Evolutionary conservation across 2,113 vertebrate species (phyloP), one percentile per base, ranked within the genome.

Genomic region (Caloenas nicobarica): DNA sequence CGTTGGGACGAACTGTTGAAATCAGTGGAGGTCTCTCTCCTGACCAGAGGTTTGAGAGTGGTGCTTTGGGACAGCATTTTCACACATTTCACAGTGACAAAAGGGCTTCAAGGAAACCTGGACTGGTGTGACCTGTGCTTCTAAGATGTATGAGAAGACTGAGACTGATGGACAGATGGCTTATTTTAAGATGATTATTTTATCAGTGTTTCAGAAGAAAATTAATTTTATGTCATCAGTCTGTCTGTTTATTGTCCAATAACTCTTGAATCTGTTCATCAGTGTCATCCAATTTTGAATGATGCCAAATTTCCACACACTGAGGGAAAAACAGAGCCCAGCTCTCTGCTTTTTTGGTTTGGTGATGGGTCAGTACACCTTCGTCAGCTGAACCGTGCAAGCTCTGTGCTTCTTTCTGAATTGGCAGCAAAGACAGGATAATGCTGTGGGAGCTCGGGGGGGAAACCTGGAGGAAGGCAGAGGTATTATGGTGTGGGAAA

Each of bases 381-480:
- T 65, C 15, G 19, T 14, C 1, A 1, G 0, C 33, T 51, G 51
- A 74, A 46, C 31, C 22, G 3, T 1, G 0, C 14, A 16, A 66
- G 16, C 31, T 81, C 84, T 69, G 5, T 65, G 44, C 77, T 81
- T 33, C 54, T 62, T 66, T 66, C 57, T 81, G 31, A 40, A 36
- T 17, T 82, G 66, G 33, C 61, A 79, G 57, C n/a, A 74, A 44
- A 53, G 36, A 24, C 28, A 62, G 13, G 25, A 16, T 78, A 54
- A 77, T 0, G 0, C 65, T 46, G 7, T 54, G 42, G 48, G 36
- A 71, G 8, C 12, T 7, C 2, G 22, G 34, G 0, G 0, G 25
- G 34, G 16, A 66, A 85, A 73, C 13, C 8, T 10, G 26, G 60
- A 84, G 34, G 69, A 70, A 73, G 9, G 34, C 33, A 54, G 11